A percentile compares a stretch with the other conserved stretches of the same genome.
Conservation (phyloP, 1,140 invertebrate species). For the Drosophila punjabiensis region DNA sequence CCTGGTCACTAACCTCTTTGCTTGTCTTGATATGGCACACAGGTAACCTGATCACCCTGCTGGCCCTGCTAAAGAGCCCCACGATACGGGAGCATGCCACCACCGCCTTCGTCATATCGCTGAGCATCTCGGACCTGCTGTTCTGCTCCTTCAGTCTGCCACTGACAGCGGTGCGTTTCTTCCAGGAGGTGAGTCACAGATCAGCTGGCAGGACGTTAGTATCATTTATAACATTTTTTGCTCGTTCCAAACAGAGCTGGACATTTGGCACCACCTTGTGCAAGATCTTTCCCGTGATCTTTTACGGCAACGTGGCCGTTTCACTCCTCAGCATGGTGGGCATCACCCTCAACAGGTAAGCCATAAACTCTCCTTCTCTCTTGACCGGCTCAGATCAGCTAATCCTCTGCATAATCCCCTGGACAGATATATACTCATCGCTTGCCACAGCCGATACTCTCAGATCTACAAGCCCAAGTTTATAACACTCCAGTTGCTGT, state of each 20-base stretch:
- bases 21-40: constrained; percentile 26
- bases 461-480: constrained; percentile 90
- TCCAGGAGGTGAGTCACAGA: constrained; percentile 87
- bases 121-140: constrained; percentile 93
- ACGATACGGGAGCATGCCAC: constrained; percentile 93
- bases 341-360: constrained; percentile 94
- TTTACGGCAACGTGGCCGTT: constrained; percentile 95
- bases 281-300: constrained; percentile 94
- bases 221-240: not conserved
- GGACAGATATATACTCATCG: constrained; percentile 92
- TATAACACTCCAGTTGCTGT: constrained; percentile 91
- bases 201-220: not conserved
- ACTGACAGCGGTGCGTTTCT: constrained; percentile 92
- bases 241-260: constrained; percentile 87
- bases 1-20: constrained; percentile 7
- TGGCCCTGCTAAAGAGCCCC: constrained; percentile 91
- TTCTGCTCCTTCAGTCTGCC: constrained; percentile 95
- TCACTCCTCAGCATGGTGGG: constrained; percentile 95
- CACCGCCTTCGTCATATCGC: constrained; percentile 94
- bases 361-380: no score
- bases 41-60: constrained; percentile 93
- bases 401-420: constrained; percentile 20
- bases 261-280: constrained; percentile 92
- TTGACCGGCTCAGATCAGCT: not conserved
- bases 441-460: constrained; percentile 91